Conservation (phyloP, 2,888 invertebrate species). For the Cordilura impudica region DNA sequence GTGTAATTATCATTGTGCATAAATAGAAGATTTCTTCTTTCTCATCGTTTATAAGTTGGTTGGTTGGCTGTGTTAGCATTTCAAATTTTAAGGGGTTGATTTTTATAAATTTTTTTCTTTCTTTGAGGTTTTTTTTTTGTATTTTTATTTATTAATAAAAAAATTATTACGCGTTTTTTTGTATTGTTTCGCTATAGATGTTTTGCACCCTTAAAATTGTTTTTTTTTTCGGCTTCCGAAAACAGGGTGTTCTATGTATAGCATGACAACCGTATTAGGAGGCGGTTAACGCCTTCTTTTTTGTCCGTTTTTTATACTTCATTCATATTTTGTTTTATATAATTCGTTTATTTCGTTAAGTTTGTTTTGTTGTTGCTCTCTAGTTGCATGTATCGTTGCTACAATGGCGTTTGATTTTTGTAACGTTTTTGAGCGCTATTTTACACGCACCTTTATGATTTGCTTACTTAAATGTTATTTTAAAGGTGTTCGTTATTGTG, state of each 20-base stretch:
- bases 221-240: not conserved
- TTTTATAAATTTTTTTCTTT: conserved; percentile 47
- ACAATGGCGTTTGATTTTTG: conserved; percentile 48
- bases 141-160: conserved; percentile 37
- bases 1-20: conserved; percentile 53
- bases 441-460: conserved; percentile 55
- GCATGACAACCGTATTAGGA: conserved; percentile 67
- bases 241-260: conserved; percentile 62
- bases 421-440: conserved; percentile 49
- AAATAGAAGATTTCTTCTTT: conserved; percentile 29
- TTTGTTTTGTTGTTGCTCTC: conserved; percentile 9
- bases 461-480: conserved; percentile 38
- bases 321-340: conserved; percentile 53
- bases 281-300: conserved; percentile 66
- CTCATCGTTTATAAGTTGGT: not conserved
- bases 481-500: conserved; percentile 51
- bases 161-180: conserved; percentile 55
- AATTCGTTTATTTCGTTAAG: conserved; percentile 37
- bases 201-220: conserved; percentile 54
- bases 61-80: not conserved
- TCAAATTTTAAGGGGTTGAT: conserved; percentile 57
- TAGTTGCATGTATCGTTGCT: conserved; percentile 36
- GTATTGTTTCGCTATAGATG: conserved; percentile 40
- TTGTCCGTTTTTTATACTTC: conserved; percentile 26
- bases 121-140: conserved; percentile 16